Conservation (phyloP, 2,797 vertebrate genomes). For the Cuculus canorus region DNA sequence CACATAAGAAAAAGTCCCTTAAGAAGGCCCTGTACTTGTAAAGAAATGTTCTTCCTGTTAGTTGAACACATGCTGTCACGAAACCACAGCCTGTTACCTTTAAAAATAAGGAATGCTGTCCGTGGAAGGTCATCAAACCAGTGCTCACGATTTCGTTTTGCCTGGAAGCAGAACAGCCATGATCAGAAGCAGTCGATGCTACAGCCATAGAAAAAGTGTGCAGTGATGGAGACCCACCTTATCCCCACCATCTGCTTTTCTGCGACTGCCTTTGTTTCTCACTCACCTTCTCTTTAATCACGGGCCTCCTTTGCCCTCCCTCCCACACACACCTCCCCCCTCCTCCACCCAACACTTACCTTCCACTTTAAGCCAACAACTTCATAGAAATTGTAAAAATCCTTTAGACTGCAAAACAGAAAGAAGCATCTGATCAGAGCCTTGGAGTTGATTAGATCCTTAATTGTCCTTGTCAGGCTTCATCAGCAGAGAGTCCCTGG, state of each 20-base stretch:
- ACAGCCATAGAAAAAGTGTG: rapidly evolving
- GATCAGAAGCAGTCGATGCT: not conserved
- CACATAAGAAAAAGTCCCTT: not conserved
- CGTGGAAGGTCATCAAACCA: conserved; percentile 97
- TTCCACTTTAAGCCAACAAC: conserved; percentile 96
- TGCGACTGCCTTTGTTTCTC: not conserved
- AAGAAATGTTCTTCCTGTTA: not conserved
- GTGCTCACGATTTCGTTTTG: conserved; percentile 89
- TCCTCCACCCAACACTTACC: conserved; percentile 73
- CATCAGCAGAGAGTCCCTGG: not conserved
- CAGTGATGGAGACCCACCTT: not conserved
- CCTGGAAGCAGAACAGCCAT: conserved; percentile 72
- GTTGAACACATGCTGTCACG: not conserved
- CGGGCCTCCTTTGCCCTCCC: not conserved
- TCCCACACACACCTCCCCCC: not conserved
- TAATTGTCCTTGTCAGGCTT: not conserved
- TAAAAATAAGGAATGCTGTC: conserved; percentile 95
- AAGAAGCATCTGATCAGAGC: not conserved
- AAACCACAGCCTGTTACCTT: conserved; percentile 78
- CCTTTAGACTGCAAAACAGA: conserved; percentile 84
- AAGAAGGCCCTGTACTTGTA: not conserved
- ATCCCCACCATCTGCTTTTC: not conserved
- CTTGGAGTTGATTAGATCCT: not conserved
- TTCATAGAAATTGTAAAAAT: conserved; percentile 97
- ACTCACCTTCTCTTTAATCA: not conserved